These are phyloP conservation scores for Vidua chalybeata DNA, from an alignment of 2,113 vertebrate species.

Conservation along the genomic window DNA sequence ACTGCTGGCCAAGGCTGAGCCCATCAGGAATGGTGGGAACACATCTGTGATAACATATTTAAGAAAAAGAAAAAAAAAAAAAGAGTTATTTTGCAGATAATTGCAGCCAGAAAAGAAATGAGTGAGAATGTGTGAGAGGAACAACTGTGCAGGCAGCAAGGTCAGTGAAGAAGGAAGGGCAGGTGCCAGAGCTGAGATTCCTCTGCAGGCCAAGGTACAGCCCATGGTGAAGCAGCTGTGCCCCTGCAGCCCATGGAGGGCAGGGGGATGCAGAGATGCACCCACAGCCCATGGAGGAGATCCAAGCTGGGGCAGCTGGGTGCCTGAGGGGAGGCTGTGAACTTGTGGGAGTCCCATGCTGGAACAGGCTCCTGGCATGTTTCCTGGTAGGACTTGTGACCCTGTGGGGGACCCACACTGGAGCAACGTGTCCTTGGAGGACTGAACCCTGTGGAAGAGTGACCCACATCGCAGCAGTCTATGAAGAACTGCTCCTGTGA, in stretches of 20 bases:
- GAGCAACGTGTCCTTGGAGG: not conserved
- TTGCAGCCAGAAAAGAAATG: rapidly evolving
- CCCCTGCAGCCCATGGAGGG: not conserved
- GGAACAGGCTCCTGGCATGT: not conserved
- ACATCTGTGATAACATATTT: not conserved
- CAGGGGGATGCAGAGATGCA: not conserved
- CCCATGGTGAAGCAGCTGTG: too few species aligned
- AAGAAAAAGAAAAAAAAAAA: too few species aligned
- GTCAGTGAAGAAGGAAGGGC: not conserved
- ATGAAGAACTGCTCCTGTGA: not conserved
- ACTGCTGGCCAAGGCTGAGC: not conserved
- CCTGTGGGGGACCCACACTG: rapidly evolving
- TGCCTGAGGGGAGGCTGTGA: not conserved
- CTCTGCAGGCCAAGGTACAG: not conserved
- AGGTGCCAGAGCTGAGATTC: rapidly evolving
- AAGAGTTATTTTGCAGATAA: not conserved
- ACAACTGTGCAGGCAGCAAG: not conserved
- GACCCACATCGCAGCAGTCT: not conserved
- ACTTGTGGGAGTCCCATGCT: rapidly evolving
- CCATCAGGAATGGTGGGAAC: not conserved
- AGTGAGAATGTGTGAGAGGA: not conserved
- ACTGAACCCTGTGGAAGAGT: not conserved
- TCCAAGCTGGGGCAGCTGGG: rapidly evolving
- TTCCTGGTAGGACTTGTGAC: not conserved
- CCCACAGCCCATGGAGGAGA: not conserved